Evolutionary conservation across 2,888 invertebrate species (phyloP), one percentile per base, ranked within the genome.

Genomic region (Ennomos fuscantarius): DNA sequence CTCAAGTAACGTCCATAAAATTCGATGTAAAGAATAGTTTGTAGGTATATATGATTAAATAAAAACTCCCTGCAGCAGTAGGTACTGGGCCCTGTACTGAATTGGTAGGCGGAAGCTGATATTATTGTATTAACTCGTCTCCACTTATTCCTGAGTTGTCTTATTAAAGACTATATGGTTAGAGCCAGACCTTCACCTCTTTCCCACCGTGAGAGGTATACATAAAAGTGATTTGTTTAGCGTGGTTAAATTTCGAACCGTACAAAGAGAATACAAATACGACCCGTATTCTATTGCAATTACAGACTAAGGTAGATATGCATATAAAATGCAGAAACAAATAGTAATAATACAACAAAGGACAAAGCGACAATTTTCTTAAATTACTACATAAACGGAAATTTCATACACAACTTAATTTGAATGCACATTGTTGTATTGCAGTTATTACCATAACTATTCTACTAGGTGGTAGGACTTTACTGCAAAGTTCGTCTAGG

Each of bases 21-120:
- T 24, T 24, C 1, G 24, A 6, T 24, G 6, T 24, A 3, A 24
- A 24, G 6, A 1, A 24, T 24, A 3, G 24, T 24, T 3, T 5
- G 24, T 6, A n/a, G n/a, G n/a, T n/a, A n/a, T n/a, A n/a, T n/a
- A 24, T 24, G 24, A 6, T 24, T 24, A 24, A 24, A 24, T 24
- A 6, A 3, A 24, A 24, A 24, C 24, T 24, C 24, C 24, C 2
- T 24, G 24, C 6, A 0, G 24, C 24, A 24, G 42, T n/a, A n/a
- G n/a, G n/a, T 35, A 13, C 37, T 39, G 72, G 74, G 70, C 77
- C 77, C 75, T 78, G 73, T 63, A 68, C 69, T 71, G 75, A 77
- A 79, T 80, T 79, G 79, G 74, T 72, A 68, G 70, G 70, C 74
- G 80, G 80, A 79, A 79, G 72, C 68, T 56, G 73, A 74, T 70